Conservation (phyloP, 2,888 invertebrate genomes). For the Acrobasis repandana region DNA sequence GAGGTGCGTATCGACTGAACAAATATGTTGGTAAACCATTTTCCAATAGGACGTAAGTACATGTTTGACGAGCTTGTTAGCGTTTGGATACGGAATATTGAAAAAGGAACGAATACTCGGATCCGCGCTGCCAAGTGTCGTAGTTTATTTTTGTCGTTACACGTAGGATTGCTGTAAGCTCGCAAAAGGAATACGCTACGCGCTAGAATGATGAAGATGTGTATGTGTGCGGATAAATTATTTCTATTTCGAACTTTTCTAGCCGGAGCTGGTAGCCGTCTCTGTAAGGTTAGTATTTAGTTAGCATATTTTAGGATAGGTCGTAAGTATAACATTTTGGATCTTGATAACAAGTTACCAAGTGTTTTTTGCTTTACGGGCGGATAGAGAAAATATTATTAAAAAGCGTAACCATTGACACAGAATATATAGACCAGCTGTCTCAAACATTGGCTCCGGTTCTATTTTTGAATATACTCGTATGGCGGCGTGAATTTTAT, state of each 20-base stretch:
- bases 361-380: too few species aligned
- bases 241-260: background rate
- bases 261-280: too few species aligned
- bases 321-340: too few species aligned
- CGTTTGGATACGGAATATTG: constrained; percentile 12
- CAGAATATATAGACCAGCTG: too few species aligned
- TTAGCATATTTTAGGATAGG: too few species aligned
- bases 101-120: constrained; percentile 13
- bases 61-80: constrained; percentile 17
- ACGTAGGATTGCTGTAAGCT: constrained; percentile 12
- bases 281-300: too few species aligned
- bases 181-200: constrained; percentile 1
- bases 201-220: background rate
- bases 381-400: too few species aligned
- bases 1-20: constrained; percentile 13
- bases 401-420: too few species aligned
- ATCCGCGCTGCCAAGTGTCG: constrained; percentile 2
- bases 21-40: constrained; percentile 12
- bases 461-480: too few species aligned
- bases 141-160: constrained; percentile 13
- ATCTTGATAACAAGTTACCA: too few species aligned
- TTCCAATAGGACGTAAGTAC: constrained; percentile 7
- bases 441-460: too few species aligned
- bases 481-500: too few species aligned
- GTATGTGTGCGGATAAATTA: constrained; percentile 2